These are phyloP conservation scores for Lepidurus packardi DNA, from an alignment of 1,140 invertebrate species.

Conservation along the genomic window DNA sequence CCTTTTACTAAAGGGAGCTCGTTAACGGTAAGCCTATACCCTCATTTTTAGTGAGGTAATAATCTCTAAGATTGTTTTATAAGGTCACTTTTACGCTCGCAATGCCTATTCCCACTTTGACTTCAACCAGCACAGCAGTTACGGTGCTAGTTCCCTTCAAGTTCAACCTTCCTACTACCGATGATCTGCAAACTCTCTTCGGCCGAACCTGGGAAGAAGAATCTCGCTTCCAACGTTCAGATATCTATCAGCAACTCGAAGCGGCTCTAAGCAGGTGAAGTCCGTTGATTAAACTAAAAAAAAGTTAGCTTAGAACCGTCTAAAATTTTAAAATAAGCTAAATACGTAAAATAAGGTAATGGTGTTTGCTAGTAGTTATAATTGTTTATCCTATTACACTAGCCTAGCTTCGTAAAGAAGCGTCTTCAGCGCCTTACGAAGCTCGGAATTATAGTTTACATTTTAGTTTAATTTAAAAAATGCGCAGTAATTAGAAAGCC, in stretches of 20 bases:
- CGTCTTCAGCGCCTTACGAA: too few species aligned
- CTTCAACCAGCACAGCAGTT: background rate
- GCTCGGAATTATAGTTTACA: too few species aligned
- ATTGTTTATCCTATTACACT: background rate
- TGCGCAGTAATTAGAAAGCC: too few species aligned
- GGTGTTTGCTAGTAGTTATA: background rate
- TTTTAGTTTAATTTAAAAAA: too few species aligned
- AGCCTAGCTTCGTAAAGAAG: too few species aligned
- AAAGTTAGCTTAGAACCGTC: too few species aligned
- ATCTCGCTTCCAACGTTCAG: background rate
- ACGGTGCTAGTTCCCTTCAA: background rate
- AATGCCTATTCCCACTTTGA: background rate
- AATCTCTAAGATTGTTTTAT: background rate
- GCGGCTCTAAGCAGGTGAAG: background rate
- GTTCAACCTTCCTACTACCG: background rate
- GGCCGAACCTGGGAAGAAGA: background rate
- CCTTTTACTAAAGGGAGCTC: background rate
- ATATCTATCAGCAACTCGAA: slow-evolving; percentile 19
- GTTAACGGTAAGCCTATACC: background rate
- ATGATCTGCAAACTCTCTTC: background rate
- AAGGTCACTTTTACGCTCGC: background rate
- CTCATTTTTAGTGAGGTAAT: background rate
- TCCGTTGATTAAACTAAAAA: background rate
- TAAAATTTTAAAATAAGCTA: too few species aligned
- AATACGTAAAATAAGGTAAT: background rate